Base-by-base conservation (phyloP, 1,140 invertebrate genomes). In the Trypoxylus dichotomus region DNA sequence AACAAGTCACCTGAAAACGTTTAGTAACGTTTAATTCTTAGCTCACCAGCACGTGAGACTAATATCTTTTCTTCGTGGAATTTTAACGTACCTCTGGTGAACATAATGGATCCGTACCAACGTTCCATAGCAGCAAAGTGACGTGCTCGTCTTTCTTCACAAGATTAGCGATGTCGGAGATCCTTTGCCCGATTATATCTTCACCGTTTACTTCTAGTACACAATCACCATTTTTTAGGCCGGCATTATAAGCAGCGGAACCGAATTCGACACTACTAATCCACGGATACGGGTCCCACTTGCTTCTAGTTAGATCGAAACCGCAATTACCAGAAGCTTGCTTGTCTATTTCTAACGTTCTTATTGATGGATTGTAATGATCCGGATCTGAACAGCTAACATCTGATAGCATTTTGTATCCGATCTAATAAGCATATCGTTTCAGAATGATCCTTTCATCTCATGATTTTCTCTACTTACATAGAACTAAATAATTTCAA, bases 201-300 rank as follows among this genome's bases (percentile, higher is more conserved):
- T 87, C 85, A 2, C 88, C 89, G 76, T 91, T 90, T n/a, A 92
- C 88, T 85, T 90, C 88, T 43, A 92, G 82, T 60, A 93, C 83
- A 83, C 91, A 93, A 82, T 93, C 92, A 15, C 92, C 92, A 54
- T 88, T 82, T 77, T 84, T 83, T 15, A 91, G 81, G 25, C 89
- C 90, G 19, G 88, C 86, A 27, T 79, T 80, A 24, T 86, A 82
- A 15, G 89, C 89, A 27, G 88, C 86, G 24, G 89, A 88, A 47
- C 85, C 86, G 1, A 74, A 76, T 37, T 89, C 89, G 19, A 90
- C 88, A 25, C 85, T 86, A 80, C 85, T 88, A 73, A 92, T 88
- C 91, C 91, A 92, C 37, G 92, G 92, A 87, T 93, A 93, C 5
- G 92, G 91, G 86, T 93, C 92, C 91, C 91, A 93, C 82, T 92